phyloP scores from a whole-genome alignment of 1,140 invertebrate species.

The Orchesella cincta region DNA sequence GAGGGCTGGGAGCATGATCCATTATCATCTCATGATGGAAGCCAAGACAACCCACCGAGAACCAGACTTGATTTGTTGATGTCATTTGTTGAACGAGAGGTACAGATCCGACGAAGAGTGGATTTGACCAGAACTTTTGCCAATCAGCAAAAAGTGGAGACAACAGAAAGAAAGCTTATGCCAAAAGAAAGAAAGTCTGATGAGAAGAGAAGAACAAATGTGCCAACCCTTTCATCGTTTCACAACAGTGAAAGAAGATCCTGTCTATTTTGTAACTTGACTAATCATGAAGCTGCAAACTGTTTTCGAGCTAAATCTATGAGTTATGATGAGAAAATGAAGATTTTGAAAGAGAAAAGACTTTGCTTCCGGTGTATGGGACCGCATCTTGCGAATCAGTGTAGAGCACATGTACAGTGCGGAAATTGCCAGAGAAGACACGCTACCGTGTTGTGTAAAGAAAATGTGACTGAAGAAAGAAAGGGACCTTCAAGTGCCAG shows the following conservation, averaged over 20 bases:
- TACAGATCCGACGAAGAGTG: background rate
- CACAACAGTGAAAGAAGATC: background rate
- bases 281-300: background rate
- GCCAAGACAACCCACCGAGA: background rate
- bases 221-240: background rate
- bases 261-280: background rate
- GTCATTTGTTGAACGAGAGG: background rate
- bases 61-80: background rate
- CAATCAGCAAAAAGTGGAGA: background rate
- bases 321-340: background rate
- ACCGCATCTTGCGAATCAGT: background rate
- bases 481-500: background rate
- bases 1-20: constrained; percentile 51
- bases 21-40: background rate
- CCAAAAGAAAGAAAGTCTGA: constrained; percentile 9
- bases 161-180: no score
- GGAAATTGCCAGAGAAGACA: background rate
- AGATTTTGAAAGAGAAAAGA: background rate
- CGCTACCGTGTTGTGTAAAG: background rate
- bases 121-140: background rate
- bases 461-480: background rate
- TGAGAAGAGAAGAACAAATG: background rate
- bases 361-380: background rate
- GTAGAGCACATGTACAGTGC: background rate
- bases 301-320: background rate